Base-by-base conservation (phyloP, 2,797 vertebrate species). In the Leptoclinus maculatus region DNA sequence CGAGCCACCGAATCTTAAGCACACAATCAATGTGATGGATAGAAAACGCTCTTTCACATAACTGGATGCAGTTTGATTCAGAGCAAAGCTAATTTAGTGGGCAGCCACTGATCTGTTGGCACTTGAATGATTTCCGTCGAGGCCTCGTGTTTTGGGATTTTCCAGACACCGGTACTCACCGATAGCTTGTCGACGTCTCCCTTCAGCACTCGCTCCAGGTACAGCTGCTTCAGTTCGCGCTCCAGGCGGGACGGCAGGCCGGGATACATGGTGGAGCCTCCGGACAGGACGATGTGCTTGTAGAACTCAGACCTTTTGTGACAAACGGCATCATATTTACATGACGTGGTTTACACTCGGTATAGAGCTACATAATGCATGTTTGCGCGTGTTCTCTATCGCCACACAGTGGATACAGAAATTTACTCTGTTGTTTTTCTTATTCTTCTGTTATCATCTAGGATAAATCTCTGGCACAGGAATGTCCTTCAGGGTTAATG, bases 241-340 rank as follows among this genome's bases (percentile, higher is more conserved):
- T 98, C 97, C 95, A 98, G 94, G 17, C 97, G 95, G 0, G 97
- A 98, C 4, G 97, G 97, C 85, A 98, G 94, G 19, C 97, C 97
- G 0, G 97, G 97, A 66, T 98, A 98, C 97, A 98, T 98, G 71
- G 97, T 98, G 83, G 97, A 98, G 0, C 97, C 97, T 63, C 97
- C 97, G 0, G 97, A 98, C 67, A 98, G 93, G 72, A 98, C 97
- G n/a, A 98, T 98, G 91, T 98, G 97, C 78, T 98, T 98, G 86
- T 97, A 98, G 92, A 98, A 98, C 89, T 98, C 97, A 75, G 97
- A 93, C 84, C 97, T 32, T 29, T 29, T 29, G 29, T 5, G 29
- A 29, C 29, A 29, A 29, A 29, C 29, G 29, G 29, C 29, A 29
- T 29, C 29, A 3, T 3, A 29, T 29, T 29, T 29, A 29, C 29